Base-by-base conservation (phyloP, 2,113 vertebrate genomes). In the Bettongia penicillata region DNA sequence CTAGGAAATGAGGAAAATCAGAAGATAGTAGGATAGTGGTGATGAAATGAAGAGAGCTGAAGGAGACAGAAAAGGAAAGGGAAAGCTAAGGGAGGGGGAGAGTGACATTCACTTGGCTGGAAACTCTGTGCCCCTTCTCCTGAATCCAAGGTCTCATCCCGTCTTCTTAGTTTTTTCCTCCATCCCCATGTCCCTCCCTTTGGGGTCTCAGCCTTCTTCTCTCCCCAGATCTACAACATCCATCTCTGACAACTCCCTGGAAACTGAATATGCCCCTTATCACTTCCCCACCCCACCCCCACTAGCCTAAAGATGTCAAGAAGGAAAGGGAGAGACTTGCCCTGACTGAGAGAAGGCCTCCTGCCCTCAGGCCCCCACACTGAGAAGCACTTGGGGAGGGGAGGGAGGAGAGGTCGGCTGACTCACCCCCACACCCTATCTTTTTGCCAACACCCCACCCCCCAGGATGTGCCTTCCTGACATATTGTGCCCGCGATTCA, bases 391-490 rank as follows among this genome's bases (percentile, higher is more conserved):
- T 92, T 14, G 28, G 91, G 92, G 91, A 93, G 91, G 90, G 57
- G 37, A 43, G 50, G 89, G 51, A 49, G 94, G 57, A 22, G 89
- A 96, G 53, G 19, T 31, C 25, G 0, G 48, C 48, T 11, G 90
- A 95, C 93, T 96, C 93, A 92, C 53, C 47, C 25, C 23, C 53
- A 94, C 2, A 26, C 61, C 10, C 96, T 90, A 2, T 77, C 92
- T 51, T 97, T 61, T 97, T 93, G 96, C 89, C 94, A 93, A 55
- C 91, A 95, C 93, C 52, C 68, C 91, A 91, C 89, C 91, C 91
- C 95, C 97, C 98, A 99, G 99, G 99, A 99, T 99, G 99, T 98
- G 99, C 99, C 92, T 99, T 99, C 98, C 99, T 99, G 98, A 99
- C 99, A 68, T 99, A 99, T 98, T 99, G 99, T 96, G 99, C 99